Conservation (phyloP, 2,113 vertebrate genomes). For the Prochilodus magdalenae region DNA sequence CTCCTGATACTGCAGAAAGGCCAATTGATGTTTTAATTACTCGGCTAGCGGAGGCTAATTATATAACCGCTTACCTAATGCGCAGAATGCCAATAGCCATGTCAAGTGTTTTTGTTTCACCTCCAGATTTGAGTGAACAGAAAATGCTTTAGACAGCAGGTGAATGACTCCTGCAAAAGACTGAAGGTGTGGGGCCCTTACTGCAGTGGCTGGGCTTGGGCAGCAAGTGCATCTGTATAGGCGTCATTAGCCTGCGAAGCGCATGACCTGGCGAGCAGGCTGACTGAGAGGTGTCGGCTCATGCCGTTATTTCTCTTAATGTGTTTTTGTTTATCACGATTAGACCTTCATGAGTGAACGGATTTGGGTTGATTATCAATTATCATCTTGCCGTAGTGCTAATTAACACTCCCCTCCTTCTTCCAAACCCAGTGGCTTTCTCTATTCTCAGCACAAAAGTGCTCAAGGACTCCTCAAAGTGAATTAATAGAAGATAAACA, state of each 20-base stretch:
- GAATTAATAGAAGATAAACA: conserved; percentile 51
- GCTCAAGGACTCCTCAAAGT: conserved; percentile 57
- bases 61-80: conserved; percentile 70
- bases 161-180: neutral
- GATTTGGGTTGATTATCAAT: conserved; percentile 74
- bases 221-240: neutral
- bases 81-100: conserved; percentile 72
- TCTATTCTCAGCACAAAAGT: conserved; percentile 19
- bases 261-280: neutral
- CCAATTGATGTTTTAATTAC: conserved; percentile 78
- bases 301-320: conserved; percentile 32
- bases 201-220: neutral
- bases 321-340: conserved; percentile 67
- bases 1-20: conserved; percentile 31
- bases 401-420: conserved; percentile 72
- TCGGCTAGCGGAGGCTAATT: conserved; percentile 78
- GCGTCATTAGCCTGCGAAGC: neutral
- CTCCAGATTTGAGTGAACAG: conserved; percentile 13
- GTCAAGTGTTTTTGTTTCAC: conserved; percentile 51
- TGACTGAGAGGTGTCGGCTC: neutral
- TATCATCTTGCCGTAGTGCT: conserved; percentile 68
- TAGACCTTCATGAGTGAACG: conserved; percentile 68
- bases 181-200: neutral
- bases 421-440: conserved; percentile 51
- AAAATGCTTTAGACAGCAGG: neutral